Evolutionary conservation across 37 sponge, comb jelly and placozoan species (phyloP), one percentile per base, ranked within the genome.

Genomic region (Chondrilla cf. caribensis): DNA sequence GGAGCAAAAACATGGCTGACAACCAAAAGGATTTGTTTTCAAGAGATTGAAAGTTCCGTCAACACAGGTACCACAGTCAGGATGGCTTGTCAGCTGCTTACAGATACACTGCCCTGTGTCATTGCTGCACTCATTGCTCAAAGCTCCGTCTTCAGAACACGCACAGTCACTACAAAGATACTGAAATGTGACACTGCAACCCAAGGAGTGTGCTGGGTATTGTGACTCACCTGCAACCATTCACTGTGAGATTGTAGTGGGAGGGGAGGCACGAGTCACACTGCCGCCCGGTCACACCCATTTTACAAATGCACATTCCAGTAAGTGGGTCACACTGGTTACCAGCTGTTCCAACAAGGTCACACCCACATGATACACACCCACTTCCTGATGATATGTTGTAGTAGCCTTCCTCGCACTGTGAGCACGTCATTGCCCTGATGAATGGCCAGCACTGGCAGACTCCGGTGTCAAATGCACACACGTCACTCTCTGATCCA

Each of bases 1-100:
- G 28, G 90, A 86, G 29, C 94, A 94, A 84, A 81, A 90, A 68
- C 94, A 94, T 54, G 83, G 88, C 62, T 87, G 86, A 57, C 94
- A 94, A 0, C 94, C 94, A 58, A 57, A 25, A 17, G 90, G 90
- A 38, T 90, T 94, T 28, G 66, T 76, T 0, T 73, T 1, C 25
- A 82, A 76, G 24, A 91, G 85, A 51, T 88, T 88, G 84, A 88
- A 92, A 26, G 84, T 83, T 2, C 89, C 89, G 32, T 28, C 40
- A 8, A 24, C 22, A 60, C 93, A 92, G 58, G 28, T 22, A 1
- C 65, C 58, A 65, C 93, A 92, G 29, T 79, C 76, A 9, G 58
- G 60, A 29, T 11, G 29, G 22, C 22, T 57, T 29, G 82, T 75
- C 22, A 60, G 79, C 33, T 24, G 28, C 29, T 65, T 71, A 44